These are phyloP conservation scores for Paracanthobrama guichenoti DNA, from an alignment of 2,113 vertebrate species.

Conservation along the genomic window DNA sequence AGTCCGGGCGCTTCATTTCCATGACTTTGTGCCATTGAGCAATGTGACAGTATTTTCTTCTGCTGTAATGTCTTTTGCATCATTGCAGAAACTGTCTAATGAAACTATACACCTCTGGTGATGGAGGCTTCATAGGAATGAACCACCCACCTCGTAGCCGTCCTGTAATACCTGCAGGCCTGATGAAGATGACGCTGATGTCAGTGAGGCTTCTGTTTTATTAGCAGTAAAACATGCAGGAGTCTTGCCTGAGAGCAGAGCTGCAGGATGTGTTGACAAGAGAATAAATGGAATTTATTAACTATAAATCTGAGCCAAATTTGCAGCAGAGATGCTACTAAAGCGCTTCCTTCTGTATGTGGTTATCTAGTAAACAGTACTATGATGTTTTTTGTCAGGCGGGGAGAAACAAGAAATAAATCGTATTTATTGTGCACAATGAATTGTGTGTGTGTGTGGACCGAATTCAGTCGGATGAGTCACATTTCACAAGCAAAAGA, in stretches of 20 bases:
- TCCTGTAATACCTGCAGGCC: constrained; percentile 1
- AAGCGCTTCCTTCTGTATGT: neutral
- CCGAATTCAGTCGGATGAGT: neutral
- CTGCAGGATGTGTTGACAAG: constrained; percentile 16
- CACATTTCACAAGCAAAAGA: neutral
- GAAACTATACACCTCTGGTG: neutral
- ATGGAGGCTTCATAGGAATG: neutral
- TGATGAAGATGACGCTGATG: neutral
- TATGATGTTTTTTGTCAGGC: neutral
- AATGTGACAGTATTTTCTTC: neutral
- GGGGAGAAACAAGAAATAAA: neutral
- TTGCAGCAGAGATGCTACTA: neutral
- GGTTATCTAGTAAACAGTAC: neutral
- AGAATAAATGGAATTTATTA: constrained; percentile 4
- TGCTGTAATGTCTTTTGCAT: constrained; percentile 13
- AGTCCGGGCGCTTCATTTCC: neutral
- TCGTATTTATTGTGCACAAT: neutral
- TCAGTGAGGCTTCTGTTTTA: constrained; percentile 12
- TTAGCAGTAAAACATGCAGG: neutral
- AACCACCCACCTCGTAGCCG: neutral
- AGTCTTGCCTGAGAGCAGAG: neutral
- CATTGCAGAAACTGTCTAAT: constrained; percentile 12
- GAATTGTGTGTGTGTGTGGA: neutral
- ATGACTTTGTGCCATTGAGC: neutral
- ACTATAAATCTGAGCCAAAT: neutral